Percentiles rank a stretch among this genome's conserved stretches.
phyloP scores from a whole-genome alignment of 2,797 vertebrate species.

The Arnoldichthys spilopterus region DNA sequence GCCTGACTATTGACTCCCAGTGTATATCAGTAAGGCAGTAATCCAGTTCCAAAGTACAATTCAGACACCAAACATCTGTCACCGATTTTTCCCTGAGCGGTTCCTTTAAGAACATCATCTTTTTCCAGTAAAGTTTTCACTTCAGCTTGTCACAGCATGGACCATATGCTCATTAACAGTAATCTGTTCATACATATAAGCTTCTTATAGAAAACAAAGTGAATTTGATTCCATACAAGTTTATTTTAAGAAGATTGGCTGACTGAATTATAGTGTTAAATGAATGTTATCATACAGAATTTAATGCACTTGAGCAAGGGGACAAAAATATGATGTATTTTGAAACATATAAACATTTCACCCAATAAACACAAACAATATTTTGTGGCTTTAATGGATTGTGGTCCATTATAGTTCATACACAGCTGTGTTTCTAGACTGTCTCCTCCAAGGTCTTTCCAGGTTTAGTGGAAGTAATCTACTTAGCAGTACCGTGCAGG shows the following conservation, averaged over 20 bases:
- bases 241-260: slow-evolving; percentile 54
- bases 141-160: background rate
- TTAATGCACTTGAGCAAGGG: slow-evolving; percentile 26
- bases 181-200: background rate
- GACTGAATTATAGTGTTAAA: slow-evolving; percentile 53
- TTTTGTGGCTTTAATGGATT: slow-evolving; percentile 4
- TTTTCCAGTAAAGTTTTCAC: too few species aligned
- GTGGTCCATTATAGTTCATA: slow-evolving; percentile 4
- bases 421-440: slow-evolving; percentile 33
- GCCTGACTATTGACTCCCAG: too few species aligned
- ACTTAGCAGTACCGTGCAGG: background rate
- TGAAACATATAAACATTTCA: slow-evolving; percentile 26
- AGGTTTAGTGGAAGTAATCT: slow-evolving; percentile 3
- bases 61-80: too few species aligned
- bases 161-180: background rate
- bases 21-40: too few species aligned
- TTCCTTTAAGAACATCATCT: too few species aligned
- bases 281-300: slow-evolving; percentile 50
- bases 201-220: background rate
- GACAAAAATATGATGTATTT: slow-evolving; percentile 22
- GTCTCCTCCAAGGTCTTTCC: background rate
- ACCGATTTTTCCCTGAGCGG: too few species aligned
- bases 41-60: too few species aligned
- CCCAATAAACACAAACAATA: slow-evolving; percentile 29
- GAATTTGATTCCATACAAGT: slow-evolving; percentile 51